Percentiles rank a stretch among this genome's conserved stretches.
phyloP scores from a whole-genome alignment of 2,113 vertebrate species.

The Protobothrops flavoviridis region DNA sequence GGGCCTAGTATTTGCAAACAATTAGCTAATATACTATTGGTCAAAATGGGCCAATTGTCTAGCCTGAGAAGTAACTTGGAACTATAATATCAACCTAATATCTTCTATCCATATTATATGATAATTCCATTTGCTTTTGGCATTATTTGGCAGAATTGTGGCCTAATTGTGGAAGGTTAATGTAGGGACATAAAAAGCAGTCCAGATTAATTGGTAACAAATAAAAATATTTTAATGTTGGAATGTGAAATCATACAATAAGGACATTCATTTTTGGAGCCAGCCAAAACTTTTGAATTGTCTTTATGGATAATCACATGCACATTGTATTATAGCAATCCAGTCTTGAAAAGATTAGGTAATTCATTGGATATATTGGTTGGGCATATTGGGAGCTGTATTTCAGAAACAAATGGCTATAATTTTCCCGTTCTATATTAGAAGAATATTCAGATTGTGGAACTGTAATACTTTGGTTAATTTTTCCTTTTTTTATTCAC shows the following conservation, averaged over 20 bases:
- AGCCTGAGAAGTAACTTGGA: neutral
- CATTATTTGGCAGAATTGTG: neutral
- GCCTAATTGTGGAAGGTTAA: neutral
- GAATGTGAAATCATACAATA: neutral
- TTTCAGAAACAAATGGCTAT: neutral
- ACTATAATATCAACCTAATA: neutral
- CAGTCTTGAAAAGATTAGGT: neutral
- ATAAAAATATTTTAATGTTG: neutral
- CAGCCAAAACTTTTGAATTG: neutral
- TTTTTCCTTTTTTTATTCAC: neutral
- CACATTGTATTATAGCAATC: neutral
- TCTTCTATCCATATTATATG: neutral
- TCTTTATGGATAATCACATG: neutral
- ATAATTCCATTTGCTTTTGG: neutral
- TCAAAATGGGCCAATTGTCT: neutral
- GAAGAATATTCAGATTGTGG: neutral
- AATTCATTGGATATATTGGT: neutral
- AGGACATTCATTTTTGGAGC: neutral
- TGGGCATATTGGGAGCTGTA: neutral
- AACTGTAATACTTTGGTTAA: neutral
- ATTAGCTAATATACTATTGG: neutral
- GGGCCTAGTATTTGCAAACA: neutral
- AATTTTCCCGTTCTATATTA: neutral
- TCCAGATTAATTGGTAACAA: neutral
- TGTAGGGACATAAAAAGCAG: neutral